Base-by-base conservation (phyloP, 2,113 vertebrate genomes). In the Pagrus major region DNA sequence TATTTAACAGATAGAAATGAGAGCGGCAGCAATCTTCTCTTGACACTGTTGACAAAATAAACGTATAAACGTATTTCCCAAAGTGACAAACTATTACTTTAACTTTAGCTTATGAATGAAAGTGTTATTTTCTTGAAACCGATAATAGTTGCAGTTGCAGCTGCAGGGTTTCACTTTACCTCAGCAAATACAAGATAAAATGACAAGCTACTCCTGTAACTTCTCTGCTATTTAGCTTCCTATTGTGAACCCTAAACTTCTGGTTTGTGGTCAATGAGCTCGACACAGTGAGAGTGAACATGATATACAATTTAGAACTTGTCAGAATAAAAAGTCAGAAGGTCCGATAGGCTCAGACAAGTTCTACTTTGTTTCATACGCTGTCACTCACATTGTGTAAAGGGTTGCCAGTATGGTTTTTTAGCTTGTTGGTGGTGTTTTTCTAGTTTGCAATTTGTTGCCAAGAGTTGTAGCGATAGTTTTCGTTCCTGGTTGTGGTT, bases 111-210 rank as follows among this genome's bases (percentile, higher is more conserved):
- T n/a, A 16, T 14, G 41, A n/a, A 23, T 59, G 1, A 52, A 58
- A 58, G 20, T 3, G 7, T 35, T 61, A 33, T 23, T 41, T 56
- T 23, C 20, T 55, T 41, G 11, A 49, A 75, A 56, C 11, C 35
- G 64, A 0, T 15, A 46, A 51, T 58, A n/a, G 35, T 23, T 54
- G 37, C 20, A 39, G 25, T 80, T 61, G 31, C 21, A 56, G 52
- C 25, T 25, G 31, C 23, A 56, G 15, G 20, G 21, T 70, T 56
- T 65, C 11, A 15, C 31, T 29, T 33, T 3, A 66, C 11, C 81
- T 44, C 2, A 29, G 55, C 9, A 59, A 61, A 85, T 79, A 83
- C 80, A 86, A 88, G 83, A 91, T 90, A 68, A 69, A 88, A 70
- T 91, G 65, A 74, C 80, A 35, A 67, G 23, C 55, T 85, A 6